phyloP scores from a whole-genome alignment of 2,113 vertebrate genomes.

The Pelecanoides urinatrix region DNA sequence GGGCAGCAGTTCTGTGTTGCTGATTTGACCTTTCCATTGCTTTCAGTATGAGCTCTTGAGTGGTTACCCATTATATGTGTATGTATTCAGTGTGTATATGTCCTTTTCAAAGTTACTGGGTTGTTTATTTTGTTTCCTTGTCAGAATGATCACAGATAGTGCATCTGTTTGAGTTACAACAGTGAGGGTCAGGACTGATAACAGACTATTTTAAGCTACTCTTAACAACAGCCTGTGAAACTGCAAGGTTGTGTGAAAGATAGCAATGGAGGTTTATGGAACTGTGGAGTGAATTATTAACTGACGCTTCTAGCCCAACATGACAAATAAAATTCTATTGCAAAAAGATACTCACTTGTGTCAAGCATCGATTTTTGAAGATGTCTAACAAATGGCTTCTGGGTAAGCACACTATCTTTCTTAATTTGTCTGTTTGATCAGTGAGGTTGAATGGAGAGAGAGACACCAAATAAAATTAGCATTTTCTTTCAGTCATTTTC shows the following conservation, averaged over 20 bases:
- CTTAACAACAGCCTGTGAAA: conserved; percentile 15
- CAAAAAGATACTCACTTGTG: conserved; percentile 1
- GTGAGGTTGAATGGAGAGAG: background rate
- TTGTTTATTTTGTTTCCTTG: conserved; percentile 37
- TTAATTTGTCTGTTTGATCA: conserved; percentile 23
- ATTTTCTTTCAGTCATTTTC: conserved; percentile 6
- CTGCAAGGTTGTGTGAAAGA: conserved; percentile 56
- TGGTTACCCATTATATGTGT: background rate
- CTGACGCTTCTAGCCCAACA: background rate
- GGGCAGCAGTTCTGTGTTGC: background rate
- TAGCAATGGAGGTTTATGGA: background rate
- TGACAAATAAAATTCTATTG: conserved; percentile 48
- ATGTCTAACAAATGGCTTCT: conserved; percentile 27
- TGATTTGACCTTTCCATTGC: background rate
- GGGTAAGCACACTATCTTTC: background rate
- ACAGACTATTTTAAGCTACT: conserved; percentile 43
- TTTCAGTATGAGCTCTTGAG: rapidly evolving
- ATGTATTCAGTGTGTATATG: background rate
- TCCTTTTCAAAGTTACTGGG: background rate
- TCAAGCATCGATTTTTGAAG: background rate
- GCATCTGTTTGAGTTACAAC: conserved; percentile 29
- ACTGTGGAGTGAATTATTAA: conserved; percentile 43
- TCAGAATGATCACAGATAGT: conserved; percentile 1
- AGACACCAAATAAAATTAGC: background rate
- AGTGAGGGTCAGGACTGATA: conserved; percentile 11